Conservation (phyloP, 1,140 invertebrate genomes). For the Anoplophora glabripennis region DNA sequence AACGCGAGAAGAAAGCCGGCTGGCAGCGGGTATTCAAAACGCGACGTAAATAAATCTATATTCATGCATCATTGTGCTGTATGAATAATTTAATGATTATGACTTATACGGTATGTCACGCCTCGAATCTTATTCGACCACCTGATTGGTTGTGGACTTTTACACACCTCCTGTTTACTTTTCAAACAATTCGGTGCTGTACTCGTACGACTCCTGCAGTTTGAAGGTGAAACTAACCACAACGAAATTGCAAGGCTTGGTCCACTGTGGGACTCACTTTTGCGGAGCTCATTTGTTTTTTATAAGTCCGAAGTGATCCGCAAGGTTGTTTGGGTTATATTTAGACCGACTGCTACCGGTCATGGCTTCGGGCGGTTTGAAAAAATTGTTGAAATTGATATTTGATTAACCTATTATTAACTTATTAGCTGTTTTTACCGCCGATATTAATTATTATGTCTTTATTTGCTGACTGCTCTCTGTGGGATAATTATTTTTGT, state of each 20-base stretch:
- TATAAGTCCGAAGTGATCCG: constrained; percentile 14
- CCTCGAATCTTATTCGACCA: constrained; percentile 32
- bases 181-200: constrained; percentile 38
- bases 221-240: constrained; percentile 10
- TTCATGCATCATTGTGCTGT: constrained; percentile 31
- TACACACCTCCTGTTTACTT: constrained; percentile 42
- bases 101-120: constrained; percentile 41
- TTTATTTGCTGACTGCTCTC: not conserved
- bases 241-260: not conserved
- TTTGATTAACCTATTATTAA: constrained; percentile 11
- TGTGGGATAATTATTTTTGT: too few relatives aligned
- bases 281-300: constrained; percentile 12
- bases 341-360: constrained; percentile 5
- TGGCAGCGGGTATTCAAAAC: too few relatives aligned
- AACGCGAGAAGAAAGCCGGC: too few relatives aligned
- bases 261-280: not conserved
- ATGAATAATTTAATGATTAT: constrained; percentile 42
- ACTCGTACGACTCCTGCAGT: constrained; percentile 2
- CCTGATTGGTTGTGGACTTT: constrained; percentile 37
- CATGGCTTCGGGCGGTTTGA: constrained; percentile 1
- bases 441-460: constrained; percentile 9
- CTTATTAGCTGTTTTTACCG: constrained; percentile 1
- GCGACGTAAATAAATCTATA: not conserved
- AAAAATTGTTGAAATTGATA: constrained; percentile 11
- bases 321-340: constrained; percentile 17